Evolutionary conservation across 2,113 vertebrate species (phyloP).

Genomic region (Saiga tatarica): DNA sequence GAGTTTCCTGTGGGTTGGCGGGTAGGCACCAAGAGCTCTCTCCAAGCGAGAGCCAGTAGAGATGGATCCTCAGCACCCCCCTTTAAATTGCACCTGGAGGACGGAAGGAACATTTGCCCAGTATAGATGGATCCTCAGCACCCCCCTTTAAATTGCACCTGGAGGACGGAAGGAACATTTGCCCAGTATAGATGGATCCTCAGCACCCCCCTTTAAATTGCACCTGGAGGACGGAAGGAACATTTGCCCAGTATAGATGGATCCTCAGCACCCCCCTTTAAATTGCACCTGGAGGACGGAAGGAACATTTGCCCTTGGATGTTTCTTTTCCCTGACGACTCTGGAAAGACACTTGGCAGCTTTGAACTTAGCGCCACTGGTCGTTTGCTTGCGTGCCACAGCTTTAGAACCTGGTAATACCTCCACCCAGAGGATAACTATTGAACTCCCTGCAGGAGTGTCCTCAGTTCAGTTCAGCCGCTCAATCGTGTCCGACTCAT

Average conservation of each 20-base stretch:
- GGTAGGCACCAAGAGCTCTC: neutral
- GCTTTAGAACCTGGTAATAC: neutral
- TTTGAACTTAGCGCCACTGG: conserved; percentile 44
- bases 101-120: neutral
- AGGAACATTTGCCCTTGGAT: neutral
- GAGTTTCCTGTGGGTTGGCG: neutral
- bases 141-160: too few species aligned
- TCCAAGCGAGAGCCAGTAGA: rapidly evolving
- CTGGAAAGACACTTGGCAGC: neutral
- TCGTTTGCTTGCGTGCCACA: rapidly evolving
- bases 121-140: too few species aligned
- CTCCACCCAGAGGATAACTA: conserved; percentile 33
- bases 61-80: rapidly evolving
- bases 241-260: rapidly evolving
- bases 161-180: too few species aligned
- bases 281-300: neutral
- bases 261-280: neutral
- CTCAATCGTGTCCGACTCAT: neutral
- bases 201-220: too few species aligned
- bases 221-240: too few species aligned
- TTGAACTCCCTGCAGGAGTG: neutral
- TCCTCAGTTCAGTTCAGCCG: neutral
- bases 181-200: too few species aligned
- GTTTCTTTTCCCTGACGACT: neutral
- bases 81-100: neutral